Evolutionary conservation across 2,113 vertebrate genomes (phyloP), one percentile per base, ranked within the genome.

Genomic region (Lepus americanus): DNA sequence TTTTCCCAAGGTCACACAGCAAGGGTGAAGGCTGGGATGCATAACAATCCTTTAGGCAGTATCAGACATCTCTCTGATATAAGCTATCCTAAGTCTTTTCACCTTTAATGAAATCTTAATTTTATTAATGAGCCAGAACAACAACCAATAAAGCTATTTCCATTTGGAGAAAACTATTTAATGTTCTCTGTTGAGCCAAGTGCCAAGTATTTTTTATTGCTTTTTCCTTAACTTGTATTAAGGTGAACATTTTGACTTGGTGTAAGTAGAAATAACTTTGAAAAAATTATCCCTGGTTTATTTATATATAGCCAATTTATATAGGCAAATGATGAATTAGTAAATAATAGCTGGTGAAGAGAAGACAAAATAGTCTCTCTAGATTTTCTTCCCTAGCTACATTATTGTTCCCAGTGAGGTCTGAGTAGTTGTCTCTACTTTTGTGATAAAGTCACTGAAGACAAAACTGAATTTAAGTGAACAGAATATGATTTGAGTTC

Each of bases 171-270:
- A 94, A 96, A 55, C 31, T 61, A 90, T 31, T 39, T 77, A 77
- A 3, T 51, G 3, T 11, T 85, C 55, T 67, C 36, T 27, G 66
- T 89, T 74, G 89, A 86, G 69, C 39, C 27, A 29, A 92, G 6
- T 39, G 20, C 16, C 23, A 73, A 72, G 31, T 55, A 27, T 29
- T 73, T 51, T 67, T 22, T 20, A 88, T 88, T 64, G 7, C 73
- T 95, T 87, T 94, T 77, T 51, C 22, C 17, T 92, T 90, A 44
- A 78, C 11, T 64, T 81, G 16, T 39, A 90, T 74, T 61, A 96
- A 81, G 59, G 22, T 76, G 22, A 91, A 79, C 36, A 20, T 59
- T 76, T 84, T 80, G 4, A 86, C 22, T 87, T 85, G 9, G 23
- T 63, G 20, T 87, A 72, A 80, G 93, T 86, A 70, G 74, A 93